Conservation (phyloP, 2,888 invertebrate genomes). For the Drosophila aldrichi region DNA sequence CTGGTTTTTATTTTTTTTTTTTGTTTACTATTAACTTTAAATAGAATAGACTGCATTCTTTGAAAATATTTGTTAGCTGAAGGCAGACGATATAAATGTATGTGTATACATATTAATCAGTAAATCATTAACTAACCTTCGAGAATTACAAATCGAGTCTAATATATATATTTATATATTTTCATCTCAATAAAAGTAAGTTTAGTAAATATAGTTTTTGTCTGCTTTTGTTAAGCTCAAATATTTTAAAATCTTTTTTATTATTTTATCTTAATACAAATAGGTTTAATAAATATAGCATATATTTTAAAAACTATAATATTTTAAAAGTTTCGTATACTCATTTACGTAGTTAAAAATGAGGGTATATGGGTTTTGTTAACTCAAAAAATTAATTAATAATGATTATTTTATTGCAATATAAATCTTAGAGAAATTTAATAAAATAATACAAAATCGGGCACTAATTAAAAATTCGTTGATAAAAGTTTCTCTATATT, state of each 20-base stretch:
- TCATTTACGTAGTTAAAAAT: too few species aligned
- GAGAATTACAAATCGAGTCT: too few species aligned
- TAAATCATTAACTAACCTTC: neutral
- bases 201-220: neutral
- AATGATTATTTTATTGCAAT: too few species aligned
- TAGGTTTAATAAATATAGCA: neutral
- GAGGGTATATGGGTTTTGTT: too few species aligned
- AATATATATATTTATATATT: neutral
- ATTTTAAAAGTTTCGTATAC: too few species aligned
- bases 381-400: too few species aligned
- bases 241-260: neutral
- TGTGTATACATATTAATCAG: neutral
- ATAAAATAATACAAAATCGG: too few species aligned
- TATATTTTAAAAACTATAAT: neutral
- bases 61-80: neutral
- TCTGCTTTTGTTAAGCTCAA: neutral
- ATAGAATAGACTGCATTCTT: constrained; percentile 6
- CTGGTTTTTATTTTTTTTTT: neutral
- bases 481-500: too few species aligned
- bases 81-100: neutral
- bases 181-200: neutral
- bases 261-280: neutral
- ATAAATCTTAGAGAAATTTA: too few species aligned
- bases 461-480: too few species aligned
- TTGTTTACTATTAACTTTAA: neutral